phyloP scores from a whole-genome alignment of 2,797 vertebrate genomes.

The Natrix natrix region DNA sequence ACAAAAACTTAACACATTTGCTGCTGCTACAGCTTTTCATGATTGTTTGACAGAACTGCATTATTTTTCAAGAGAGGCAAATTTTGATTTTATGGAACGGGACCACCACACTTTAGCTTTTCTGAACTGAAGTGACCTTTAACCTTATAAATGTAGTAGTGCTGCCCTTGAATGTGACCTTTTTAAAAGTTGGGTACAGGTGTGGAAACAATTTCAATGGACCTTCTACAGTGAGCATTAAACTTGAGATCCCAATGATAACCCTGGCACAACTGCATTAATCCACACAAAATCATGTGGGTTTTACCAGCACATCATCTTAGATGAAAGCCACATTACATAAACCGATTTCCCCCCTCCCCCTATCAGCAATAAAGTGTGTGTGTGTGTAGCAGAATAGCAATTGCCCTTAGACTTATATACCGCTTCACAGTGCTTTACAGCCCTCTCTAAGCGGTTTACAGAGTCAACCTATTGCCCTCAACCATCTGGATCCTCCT shows the following conservation, averaged over 20 bases:
- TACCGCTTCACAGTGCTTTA: too few species aligned
- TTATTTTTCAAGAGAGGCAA: neutral
- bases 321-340: neutral
- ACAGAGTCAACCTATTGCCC: too few species aligned
- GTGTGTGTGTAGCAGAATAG: neutral
- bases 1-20: neutral
- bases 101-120: neutral
- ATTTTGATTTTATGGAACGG: neutral
- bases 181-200: neutral
- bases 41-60: neutral
- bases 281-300: too few species aligned
- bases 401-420: too few species aligned
- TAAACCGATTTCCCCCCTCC: neutral
- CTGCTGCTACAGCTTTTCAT: neutral
- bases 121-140: neutral
- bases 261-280: neutral
- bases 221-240: neutral
- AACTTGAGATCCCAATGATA: neutral
- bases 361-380: neutral
- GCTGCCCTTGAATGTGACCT: too few species aligned
- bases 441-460: too few species aligned
- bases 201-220: neutral
- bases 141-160: neutral
- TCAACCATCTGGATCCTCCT: too few species aligned
- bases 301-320: neutral